Evolutionary conservation across 2,888 invertebrate genomes (phyloP).

Genomic region (Agriopis marginaria): DNA sequence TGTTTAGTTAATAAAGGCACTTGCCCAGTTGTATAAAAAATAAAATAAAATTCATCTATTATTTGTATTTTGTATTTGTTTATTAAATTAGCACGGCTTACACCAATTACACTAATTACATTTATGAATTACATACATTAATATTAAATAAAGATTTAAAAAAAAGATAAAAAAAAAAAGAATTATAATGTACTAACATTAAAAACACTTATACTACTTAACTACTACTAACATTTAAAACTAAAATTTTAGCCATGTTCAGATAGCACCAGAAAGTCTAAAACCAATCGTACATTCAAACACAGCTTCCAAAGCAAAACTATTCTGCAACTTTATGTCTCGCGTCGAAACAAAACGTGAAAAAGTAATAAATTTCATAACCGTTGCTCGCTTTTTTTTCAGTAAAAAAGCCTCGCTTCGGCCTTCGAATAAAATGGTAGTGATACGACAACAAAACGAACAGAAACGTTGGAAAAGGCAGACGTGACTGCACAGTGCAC

Average conservation of each 20-base stretch:
- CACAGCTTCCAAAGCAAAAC: constrained; percentile 17
- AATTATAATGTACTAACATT: no score
- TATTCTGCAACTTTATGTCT: constrained; percentile 29
- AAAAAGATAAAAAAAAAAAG: no score
- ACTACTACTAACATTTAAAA: no score
- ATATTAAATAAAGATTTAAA: no score
- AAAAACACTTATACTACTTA: no score
- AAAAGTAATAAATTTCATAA: constrained; percentile 45
- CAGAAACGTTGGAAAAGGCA: constrained; percentile 32
- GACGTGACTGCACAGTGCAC: constrained; percentile 24
- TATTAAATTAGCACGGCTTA: no score
- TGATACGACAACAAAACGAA: constrained; percentile 35
- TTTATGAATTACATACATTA: no score
- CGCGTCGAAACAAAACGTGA: constrained; percentile 34
- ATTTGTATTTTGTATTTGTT: no score
- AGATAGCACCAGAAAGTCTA: neutral
- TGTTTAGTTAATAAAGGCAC: no score
- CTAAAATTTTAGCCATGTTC: neutral
- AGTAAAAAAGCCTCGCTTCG: constrained; percentile 39
- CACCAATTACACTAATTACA: no score
- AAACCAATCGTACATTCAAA: neutral
- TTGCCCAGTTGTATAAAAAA: no score
- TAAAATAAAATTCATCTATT: no score
- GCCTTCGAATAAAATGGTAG: constrained; percentile 41
- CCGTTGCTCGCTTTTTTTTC: constrained; percentile 39